Percentiles rank a stretch among this genome's conserved stretches.
Evolutionary conservation across 2,113 vertebrate species (phyloP).

Genomic region (Enhydra lutris): DNA sequence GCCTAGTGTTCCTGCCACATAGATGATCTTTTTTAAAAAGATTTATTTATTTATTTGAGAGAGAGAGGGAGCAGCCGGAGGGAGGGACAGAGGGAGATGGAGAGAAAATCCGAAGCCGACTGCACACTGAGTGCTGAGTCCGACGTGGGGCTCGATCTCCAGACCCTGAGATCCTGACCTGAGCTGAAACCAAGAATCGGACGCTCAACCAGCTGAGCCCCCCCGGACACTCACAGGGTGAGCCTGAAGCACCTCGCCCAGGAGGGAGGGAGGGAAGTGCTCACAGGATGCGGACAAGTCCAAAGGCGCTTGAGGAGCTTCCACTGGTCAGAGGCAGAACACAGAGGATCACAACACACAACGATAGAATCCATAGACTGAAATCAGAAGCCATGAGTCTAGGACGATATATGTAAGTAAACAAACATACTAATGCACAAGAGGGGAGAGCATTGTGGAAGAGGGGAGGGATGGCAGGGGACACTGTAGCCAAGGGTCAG

Average conservation of each 20-base stretch:
- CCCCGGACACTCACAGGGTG: not conserved
- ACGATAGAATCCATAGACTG: not conserved
- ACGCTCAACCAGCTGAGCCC: not conserved
- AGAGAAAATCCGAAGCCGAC: too few relatives aligned
- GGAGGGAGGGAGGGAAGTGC: not conserved
- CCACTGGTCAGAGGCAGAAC: not conserved
- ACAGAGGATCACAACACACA: not conserved
- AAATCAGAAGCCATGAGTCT: not conserved
- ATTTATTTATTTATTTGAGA: not conserved
- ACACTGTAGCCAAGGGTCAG: too few relatives aligned
- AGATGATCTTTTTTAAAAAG: not conserved
- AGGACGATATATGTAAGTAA: not conserved
- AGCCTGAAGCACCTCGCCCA: not conserved
- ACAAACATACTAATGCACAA: too few relatives aligned
- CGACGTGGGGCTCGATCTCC: not conserved
- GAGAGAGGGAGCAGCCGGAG: not conserved
- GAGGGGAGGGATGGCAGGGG: fast-evolving
- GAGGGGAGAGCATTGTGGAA: not conserved
- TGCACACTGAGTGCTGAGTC: too few relatives aligned
- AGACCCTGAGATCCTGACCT: not conserved
- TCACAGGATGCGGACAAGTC: not conserved
- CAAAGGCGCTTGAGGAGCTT: not conserved
- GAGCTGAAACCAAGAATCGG: not conserved
- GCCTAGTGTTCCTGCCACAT: not conserved
- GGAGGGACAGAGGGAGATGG: too few relatives aligned